phyloP scores from a whole-genome alignment of 2,888 invertebrate genomes.

The Epinotia bilunana region DNA sequence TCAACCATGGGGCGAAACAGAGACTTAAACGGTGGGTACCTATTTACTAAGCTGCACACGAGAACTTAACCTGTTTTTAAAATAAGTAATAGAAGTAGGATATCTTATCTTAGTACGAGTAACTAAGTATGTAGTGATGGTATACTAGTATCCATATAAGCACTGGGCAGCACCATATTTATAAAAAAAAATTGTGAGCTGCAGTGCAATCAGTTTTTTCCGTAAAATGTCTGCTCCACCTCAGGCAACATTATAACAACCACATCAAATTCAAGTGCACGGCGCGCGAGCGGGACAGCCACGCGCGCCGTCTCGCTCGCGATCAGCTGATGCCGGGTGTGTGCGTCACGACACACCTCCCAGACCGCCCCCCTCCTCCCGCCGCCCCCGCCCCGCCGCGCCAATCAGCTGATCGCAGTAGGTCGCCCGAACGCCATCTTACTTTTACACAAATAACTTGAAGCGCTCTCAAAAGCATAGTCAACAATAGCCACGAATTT shows the following conservation, averaged over 20 bases:
- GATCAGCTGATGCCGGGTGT: slow-evolving; percentile 40
- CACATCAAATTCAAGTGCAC: slow-evolving; percentile 37
- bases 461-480: slow-evolving; percentile 9
- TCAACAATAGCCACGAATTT: background rate
- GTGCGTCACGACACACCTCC: slow-evolving; percentile 45
- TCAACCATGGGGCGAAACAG: too few species aligned
- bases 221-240: background rate
- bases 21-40: too few species aligned
- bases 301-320: slow-evolving; percentile 27
- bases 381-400: slow-evolving; percentile 58
- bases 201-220: background rate
- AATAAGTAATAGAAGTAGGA: too few species aligned
- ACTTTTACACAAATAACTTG: slow-evolving; percentile 1
- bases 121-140: too few species aligned
- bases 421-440: slow-evolving; percentile 56
- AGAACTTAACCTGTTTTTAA: too few species aligned
- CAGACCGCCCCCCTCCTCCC: slow-evolving; percentile 49
- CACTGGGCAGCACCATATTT: background rate
- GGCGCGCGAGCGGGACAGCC: slow-evolving; percentile 22
- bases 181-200: background rate
- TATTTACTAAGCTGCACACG: too few species aligned
- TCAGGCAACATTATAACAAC: slow-evolving; percentile 2
- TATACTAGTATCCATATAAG: background rate
- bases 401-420: slow-evolving; percentile 81
- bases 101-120: too few species aligned